Evolutionary conservation across 2,797 vertebrate genomes (phyloP), one percentile per base, ranked within the genome.

Genomic region (Acestrorhynchus altus): DNA sequence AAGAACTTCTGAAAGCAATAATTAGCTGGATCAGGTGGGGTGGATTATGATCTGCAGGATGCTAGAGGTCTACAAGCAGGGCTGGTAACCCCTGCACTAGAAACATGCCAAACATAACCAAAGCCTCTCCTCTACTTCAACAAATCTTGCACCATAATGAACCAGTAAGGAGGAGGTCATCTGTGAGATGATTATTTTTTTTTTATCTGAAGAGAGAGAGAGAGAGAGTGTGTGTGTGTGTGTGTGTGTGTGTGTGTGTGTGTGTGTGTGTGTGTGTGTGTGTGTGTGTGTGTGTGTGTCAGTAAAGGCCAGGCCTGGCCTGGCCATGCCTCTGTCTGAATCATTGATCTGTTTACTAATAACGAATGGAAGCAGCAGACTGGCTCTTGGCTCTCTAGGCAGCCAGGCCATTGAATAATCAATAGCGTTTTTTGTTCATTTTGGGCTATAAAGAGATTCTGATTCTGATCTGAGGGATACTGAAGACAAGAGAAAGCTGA

Each of bases 291-390:
- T 35, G 42, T 70, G 44, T 52, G 64, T 57, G 61, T 75, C 68
- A 24, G 59, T 71, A 24, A 81, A 80, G 69, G 61, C 46, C 59
- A 15, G 44, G 69, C 68, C 66, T 76, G 54, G 67, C 59, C 75
- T 39, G 54, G 59, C 76, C 40, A 56, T 72, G 76, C 74, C 65
- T 80, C 72, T 74, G 76, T 6, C 90, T 88, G 85, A 89, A 87
- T 86, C 93, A 94, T 94, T 92, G 93, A 94, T 94, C 92, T 94
- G 93, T 94, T 94, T 94, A 93, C 93, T 93, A 93, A 93, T 92
- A 94, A 92, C 90, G 87, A 89, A 90, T 91, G 92, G 91, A 92
- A 93, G 91, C 89, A 86, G 82, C 83, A 93, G 91, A 92, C 89
- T 68, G 74, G 88, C 85, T 92, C 90, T 93, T 88, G 83, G 89